phyloP scores from a whole-genome alignment of 92 coral and sea anemone genomes.

The Paramuricea clavata region DNA sequence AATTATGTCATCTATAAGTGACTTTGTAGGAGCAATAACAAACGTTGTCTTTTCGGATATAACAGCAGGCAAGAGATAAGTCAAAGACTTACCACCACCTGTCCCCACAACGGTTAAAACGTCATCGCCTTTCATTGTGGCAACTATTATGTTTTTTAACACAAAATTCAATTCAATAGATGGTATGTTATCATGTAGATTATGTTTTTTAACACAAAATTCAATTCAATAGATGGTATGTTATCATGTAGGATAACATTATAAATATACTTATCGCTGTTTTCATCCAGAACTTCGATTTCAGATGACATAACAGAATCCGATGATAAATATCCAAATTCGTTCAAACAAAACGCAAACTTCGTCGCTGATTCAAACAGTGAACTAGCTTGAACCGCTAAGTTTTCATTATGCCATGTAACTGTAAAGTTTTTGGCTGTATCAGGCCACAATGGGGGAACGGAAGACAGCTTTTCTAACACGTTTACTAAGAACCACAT shows the following conservation, averaged over 20 bases:
- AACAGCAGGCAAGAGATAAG: conserved; percentile 52
- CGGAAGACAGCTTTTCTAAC: neutral
- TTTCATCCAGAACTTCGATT: neutral
- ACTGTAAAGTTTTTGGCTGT: neutral
- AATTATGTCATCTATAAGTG: conserved; percentile 45
- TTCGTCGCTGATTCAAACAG: neutral
- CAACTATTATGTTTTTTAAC: neutral
- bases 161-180: too few relatives aligned
- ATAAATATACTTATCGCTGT: neutral
- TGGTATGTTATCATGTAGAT: too few relatives aligned
- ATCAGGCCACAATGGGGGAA: neutral
- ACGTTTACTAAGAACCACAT: too few relatives aligned
- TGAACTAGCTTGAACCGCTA: neutral
- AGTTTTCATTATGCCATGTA: neutral
- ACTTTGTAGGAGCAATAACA: conserved; percentile 43
- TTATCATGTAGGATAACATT: neutral
- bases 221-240: too few relatives aligned
- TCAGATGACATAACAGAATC: too few relatives aligned
- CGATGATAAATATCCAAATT: neutral
- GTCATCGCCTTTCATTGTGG: neutral
- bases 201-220: neutral
- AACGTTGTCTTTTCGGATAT: conserved; percentile 43
- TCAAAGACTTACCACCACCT: conserved; percentile 47
- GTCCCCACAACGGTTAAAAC: neutral
- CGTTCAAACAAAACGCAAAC: neutral